Conservation (phyloP, 2,113 vertebrate species). For the Pristiophorus japonicus region DNA sequence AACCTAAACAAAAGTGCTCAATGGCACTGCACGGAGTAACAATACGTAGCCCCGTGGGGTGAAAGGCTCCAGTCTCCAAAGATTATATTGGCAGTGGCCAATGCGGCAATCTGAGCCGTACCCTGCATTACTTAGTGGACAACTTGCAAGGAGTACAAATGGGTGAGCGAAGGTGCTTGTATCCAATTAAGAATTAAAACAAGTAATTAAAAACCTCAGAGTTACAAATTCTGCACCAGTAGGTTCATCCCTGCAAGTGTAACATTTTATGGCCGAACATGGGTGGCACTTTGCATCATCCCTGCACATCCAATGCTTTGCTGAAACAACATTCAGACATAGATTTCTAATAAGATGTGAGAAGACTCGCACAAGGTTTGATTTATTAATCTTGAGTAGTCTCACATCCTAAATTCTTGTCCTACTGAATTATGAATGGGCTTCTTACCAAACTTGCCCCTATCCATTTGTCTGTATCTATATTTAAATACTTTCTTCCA, state of each 20-base stretch:
- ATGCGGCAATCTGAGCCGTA: too few relatives aligned
- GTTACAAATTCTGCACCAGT: neutral
- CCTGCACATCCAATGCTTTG: neutral
- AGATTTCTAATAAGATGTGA: neutral
- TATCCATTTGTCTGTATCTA: neutral
- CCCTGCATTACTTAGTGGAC: neutral
- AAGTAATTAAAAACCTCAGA: neutral
- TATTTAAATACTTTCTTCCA: neutral
- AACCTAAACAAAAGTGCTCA: too few relatives aligned
- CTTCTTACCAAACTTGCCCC: neutral
- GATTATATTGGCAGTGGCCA: too few relatives aligned
- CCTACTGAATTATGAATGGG: neutral
- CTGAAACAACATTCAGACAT: neutral
- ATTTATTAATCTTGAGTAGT: neutral
- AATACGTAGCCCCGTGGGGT: too few relatives aligned
- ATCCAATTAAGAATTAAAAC: neutral
- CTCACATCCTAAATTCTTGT: neutral
- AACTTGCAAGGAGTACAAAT: neutral
- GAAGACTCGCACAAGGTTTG: neutral
- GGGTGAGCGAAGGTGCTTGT: neutral
- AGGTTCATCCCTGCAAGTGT: neutral
- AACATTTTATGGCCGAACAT: neutral
- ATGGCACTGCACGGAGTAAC: too few relatives aligned
- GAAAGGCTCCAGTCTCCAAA: too few relatives aligned
- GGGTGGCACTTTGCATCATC: neutral